A percentile compares a stretch with the other conserved stretches of the same genome.
Conservation (phyloP, 2,888 invertebrate genomes). For the Pollenia amentaria region DNA sequence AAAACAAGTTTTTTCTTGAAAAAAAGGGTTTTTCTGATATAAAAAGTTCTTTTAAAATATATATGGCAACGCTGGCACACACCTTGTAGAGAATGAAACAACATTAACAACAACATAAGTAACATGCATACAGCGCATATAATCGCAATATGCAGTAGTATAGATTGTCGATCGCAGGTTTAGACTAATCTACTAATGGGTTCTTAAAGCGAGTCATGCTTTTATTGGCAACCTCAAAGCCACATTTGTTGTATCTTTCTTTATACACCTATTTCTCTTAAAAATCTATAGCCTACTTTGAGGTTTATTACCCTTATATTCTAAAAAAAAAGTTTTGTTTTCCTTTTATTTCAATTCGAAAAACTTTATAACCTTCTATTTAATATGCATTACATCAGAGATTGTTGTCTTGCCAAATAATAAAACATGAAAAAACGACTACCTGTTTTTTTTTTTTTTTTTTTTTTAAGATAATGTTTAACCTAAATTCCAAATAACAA, state of each 20-base stretch:
- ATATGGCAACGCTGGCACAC: no score
- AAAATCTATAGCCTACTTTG: conserved; percentile 15
- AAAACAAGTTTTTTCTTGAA: no score
- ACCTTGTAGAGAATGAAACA: no score
- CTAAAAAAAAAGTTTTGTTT: background rate
- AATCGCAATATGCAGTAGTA: no score
- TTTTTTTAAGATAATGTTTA: background rate
- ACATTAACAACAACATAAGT: no score
- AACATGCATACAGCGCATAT: no score
- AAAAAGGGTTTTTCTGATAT: no score
- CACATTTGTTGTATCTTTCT: background rate
- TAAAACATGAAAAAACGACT: background rate
- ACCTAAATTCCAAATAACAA: background rate
- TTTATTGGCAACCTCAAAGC: no score
- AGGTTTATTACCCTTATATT: background rate
- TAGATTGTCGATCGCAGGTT: no score
- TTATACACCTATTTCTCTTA: background rate
- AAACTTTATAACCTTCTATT: conserved; percentile 21
- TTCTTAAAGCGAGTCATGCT: no score
- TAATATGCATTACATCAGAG: background rate
- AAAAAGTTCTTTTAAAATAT: no score
- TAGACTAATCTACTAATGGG: no score
- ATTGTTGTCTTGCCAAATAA: conserved; percentile 1
- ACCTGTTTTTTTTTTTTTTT: background rate
- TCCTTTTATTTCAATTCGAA: background rate